These are phyloP conservation scores for Dastarcus helophoroides DNA, from an alignment of 2,888 invertebrate species.

Conservation along the genomic window DNA sequence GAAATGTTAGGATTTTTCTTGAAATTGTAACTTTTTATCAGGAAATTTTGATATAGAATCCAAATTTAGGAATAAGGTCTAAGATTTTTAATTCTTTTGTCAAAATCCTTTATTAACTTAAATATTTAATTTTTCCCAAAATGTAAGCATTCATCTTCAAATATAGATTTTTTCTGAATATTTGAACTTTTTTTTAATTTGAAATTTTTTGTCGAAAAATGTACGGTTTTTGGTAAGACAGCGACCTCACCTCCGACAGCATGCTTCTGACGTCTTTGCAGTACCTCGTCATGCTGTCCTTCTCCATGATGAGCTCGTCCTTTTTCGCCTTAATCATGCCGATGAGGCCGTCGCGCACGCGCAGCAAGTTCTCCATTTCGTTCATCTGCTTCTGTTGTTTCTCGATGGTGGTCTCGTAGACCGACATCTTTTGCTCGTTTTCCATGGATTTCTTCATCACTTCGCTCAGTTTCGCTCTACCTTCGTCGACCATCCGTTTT, in stretches of 20 bases:
- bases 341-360: constrained; percentile 49
- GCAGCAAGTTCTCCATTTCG: constrained; percentile 50
- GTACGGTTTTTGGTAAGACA: no score
- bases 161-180: neutral
- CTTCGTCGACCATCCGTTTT: constrained; percentile 29
- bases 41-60: no score
- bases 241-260: constrained; percentile 26
- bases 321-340: constrained; percentile 43
- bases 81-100: no score
- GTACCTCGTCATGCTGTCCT: constrained; percentile 33
- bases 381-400: constrained; percentile 48
- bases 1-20: no score
- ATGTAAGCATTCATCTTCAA: no score
- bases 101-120: no score
- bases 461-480: constrained; percentile 25
- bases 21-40: no score
- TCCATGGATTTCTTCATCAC: constrained; percentile 25
- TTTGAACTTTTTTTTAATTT: constrained; percentile 1
- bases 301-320: constrained; percentile 44
- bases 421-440: constrained; percentile 35
- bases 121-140: no score
- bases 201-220: no score
- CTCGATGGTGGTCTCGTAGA: constrained; percentile 47
- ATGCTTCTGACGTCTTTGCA: constrained; percentile 27
- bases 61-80: no score